Base-by-base conservation (phyloP, 1,140 invertebrate genomes). In the Drosophila seguyi region DNA sequence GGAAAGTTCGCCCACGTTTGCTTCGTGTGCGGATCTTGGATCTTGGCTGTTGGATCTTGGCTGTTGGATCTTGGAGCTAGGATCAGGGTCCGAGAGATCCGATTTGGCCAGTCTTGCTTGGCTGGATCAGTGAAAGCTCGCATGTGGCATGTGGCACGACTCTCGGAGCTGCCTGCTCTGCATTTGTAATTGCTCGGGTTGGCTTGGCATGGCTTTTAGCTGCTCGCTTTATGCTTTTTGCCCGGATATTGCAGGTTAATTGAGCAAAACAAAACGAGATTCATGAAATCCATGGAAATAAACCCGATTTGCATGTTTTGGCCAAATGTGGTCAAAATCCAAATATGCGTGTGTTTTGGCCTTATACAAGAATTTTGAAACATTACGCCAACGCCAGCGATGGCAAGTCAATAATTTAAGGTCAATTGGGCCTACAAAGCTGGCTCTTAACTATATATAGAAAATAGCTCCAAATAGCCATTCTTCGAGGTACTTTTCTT, bases 161-260 rank as follows among this genome's bases (percentile, higher is more conserved):
- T 47, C 7, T 18, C 34, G 18, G 13, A 18, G 58, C 69, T 71
- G 69, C 36, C 58, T 39, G 63, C 65, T 73, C 69, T 73, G 69
- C 69, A 73, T 60, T 73, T 59, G 67, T 73, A 73, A 73, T 73
- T 73, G 67, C 47, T 72, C 44, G 20, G 25, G 20, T 50, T 31
- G 63, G 41, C 47, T 38, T 38, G n/a, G n/a, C n/a, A n/a, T 50
- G 14, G 48, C 27, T 50, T 27, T 31, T 55, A 13, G 7, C 38
- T 58, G 39, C 1, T 22, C 25, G 39, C 29, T 22, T 6, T 42
- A 29, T n/a, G 42, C 18, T 25, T 50, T 60, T 74, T 56, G 59
- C 52, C 72, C 73, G 73, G 73, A 75, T 75, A 75, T 75, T 73
- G 53, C 67, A 58, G 72, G 59, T 75, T 75, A 75, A 75, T 75